phyloP scores from a whole-genome alignment of 2,113 vertebrate genomes.

The Pangasianodon hypophthalmus region DNA sequence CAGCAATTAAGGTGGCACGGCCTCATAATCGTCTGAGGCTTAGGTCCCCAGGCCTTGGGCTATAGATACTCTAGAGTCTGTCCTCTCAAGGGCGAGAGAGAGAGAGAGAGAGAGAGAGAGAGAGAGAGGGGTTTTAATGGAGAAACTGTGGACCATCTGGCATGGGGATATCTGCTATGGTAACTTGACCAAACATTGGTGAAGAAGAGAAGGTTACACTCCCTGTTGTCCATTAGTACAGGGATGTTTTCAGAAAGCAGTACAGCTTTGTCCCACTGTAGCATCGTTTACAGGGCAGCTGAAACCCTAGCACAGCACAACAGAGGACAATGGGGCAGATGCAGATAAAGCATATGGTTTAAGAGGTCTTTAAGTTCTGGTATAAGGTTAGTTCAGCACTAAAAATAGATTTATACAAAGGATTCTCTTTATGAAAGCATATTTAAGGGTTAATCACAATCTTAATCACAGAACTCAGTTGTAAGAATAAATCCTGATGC shows the following conservation, averaged over 20 bases:
- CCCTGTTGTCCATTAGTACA: constrained; percentile 77
- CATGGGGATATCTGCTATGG: constrained; percentile 64
- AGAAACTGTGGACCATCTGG: constrained; percentile 50
- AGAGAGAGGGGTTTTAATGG: constrained; percentile 47
- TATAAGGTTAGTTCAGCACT: background rate
- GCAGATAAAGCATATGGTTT: constrained; percentile 22
- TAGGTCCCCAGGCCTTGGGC: constrained; percentile 40
- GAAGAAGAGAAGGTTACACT: constrained; percentile 59
- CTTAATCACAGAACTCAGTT: no score
- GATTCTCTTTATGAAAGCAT: background rate
- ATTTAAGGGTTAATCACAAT: background rate
- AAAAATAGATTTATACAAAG: background rate
- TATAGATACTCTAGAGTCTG: constrained; percentile 51
- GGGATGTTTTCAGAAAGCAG: constrained; percentile 78
- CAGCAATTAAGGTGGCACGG: constrained; percentile 62
- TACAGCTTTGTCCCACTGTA: constrained; percentile 68
- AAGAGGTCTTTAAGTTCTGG: constrained; percentile 1
- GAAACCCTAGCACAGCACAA: constrained; percentile 43
- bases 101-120: constrained; percentile 64
- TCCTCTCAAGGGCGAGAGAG: constrained; percentile 65
- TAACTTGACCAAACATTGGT: constrained; percentile 69
- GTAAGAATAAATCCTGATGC: background rate
- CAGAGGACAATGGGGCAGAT: constrained; percentile 21
- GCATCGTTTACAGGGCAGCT: constrained; percentile 49
- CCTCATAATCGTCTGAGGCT: constrained; percentile 54